Conservation (phyloP, 2,888 invertebrate genomes). For the Abscondita cerata region DNA sequence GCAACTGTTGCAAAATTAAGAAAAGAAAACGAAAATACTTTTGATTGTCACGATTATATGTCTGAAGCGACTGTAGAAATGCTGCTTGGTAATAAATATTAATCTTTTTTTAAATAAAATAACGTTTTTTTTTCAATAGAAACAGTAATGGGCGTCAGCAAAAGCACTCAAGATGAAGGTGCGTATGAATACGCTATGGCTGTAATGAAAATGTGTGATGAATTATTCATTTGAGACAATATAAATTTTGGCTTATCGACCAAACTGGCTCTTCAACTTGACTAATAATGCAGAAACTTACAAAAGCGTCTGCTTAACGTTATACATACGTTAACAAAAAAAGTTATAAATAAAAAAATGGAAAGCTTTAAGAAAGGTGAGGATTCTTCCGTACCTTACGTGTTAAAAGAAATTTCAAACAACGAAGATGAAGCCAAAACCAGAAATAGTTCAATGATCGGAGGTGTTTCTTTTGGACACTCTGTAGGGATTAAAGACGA, state of each 20-base stretch:
- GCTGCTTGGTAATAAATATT: constrained; percentile 55
- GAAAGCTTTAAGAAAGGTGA: constrained; percentile 63
- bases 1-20: constrained; percentile 56
- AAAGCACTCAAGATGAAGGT: constrained; percentile 58
- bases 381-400: constrained; percentile 54
- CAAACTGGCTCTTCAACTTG: constrained; percentile 59
- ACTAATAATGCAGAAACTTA: constrained; percentile 57
- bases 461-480: not conserved
- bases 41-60: constrained; percentile 63
- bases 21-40: constrained; percentile 56
- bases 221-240: constrained; percentile 62
- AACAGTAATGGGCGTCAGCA: constrained; percentile 65
- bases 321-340: constrained; percentile 61
- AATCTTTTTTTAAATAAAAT: too few relatives aligned
- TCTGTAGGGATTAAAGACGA: not conserved
- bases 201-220: constrained; percentile 66
- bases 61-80: constrained; percentile 62
- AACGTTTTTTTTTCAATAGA: constrained; percentile 50
- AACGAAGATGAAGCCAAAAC: too few relatives aligned
- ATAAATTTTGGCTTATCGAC: constrained; percentile 59
- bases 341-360: constrained; percentile 63
- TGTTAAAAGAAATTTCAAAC: not conserved
- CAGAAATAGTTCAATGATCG: not conserved
- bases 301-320: constrained; percentile 58
- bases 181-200: constrained; percentile 64